Conservation (phyloP, 1,140 invertebrate genomes). For the Cataglyphis hispanica region DNA sequence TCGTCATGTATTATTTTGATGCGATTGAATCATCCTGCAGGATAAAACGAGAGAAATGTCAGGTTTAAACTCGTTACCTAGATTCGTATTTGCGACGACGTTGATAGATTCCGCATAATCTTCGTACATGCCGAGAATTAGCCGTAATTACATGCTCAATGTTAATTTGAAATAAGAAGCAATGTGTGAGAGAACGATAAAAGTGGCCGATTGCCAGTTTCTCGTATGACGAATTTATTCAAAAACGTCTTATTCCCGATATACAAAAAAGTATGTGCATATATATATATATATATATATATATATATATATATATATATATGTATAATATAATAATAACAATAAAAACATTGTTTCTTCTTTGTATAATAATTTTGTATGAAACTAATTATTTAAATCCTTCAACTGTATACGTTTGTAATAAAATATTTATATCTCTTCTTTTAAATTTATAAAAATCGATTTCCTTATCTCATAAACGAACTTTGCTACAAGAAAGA, state of each 20-base stretch:
- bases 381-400: neutral
- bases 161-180: slow-evolving; percentile 53
- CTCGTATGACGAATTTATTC: slow-evolving; percentile 25
- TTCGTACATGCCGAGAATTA: slow-evolving; percentile 42
- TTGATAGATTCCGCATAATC: slow-evolving; percentile 65
- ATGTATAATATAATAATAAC: slow-evolving; percentile 70
- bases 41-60: slow-evolving; percentile 15
- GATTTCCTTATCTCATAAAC: neutral
- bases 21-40: neutral
- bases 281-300: slow-evolving; percentile 77
- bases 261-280: slow-evolving; percentile 64
- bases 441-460: neutral
- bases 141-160: slow-evolving; percentile 11
- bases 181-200: slow-evolving; percentile 35
- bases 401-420: neutral
- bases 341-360: slow-evolving; percentile 75
- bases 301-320: slow-evolving; percentile 63
- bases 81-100: slow-evolving; percentile 34
- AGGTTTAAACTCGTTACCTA: slow-evolving; percentile 36
- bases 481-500: neutral
- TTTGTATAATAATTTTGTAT: neutral
- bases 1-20: neutral
- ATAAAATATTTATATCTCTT: neutral
- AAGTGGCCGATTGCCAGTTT: neutral
- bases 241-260: slow-evolving; percentile 77